Evolutionary conservation across 2,797 vertebrate species (phyloP).

Genomic region (Peromyscus attwateri): DNA sequence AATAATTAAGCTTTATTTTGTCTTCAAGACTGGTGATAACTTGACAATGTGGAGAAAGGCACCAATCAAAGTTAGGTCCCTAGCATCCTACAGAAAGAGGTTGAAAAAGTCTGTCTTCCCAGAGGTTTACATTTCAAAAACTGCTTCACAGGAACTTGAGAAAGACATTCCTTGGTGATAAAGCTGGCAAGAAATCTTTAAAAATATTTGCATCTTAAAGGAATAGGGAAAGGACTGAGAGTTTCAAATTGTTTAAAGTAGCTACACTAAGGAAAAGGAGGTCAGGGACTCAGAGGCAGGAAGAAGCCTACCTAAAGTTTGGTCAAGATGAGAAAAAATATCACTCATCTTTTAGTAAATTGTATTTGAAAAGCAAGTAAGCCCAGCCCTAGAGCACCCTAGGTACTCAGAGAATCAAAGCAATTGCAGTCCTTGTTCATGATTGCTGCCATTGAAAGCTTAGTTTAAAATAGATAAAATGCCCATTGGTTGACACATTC

Average conservation of each 20-base stretch:
- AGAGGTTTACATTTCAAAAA: constrained; percentile 32
- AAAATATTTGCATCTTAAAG: constrained; percentile 55
- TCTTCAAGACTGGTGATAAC: not conserved
- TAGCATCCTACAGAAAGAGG: not conserved
- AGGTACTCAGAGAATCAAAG: not conserved
- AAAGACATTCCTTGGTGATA: not conserved
- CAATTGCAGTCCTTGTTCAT: not conserved
- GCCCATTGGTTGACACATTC: not conserved
- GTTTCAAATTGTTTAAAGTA: constrained; percentile 25
- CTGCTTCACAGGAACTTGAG: not conserved
- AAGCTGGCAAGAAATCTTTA: not conserved
- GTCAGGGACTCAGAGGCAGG: not conserved
- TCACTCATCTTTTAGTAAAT: not conserved
- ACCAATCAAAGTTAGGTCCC: not conserved
- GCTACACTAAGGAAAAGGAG: not conserved
- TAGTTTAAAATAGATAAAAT: not conserved
- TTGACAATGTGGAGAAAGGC: not conserved
- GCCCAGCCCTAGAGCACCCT: not conserved
- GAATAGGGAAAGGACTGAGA: not conserved
- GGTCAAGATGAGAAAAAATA: not conserved
- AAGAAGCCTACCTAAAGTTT: not conserved
- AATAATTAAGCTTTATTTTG: not conserved
- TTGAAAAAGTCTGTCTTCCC: not conserved
- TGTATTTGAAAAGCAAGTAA: not conserved
- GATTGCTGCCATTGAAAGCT: not conserved